Evolutionary conservation across 2,113 vertebrate species (phyloP).

Genomic region (Fulica atra): DNA sequence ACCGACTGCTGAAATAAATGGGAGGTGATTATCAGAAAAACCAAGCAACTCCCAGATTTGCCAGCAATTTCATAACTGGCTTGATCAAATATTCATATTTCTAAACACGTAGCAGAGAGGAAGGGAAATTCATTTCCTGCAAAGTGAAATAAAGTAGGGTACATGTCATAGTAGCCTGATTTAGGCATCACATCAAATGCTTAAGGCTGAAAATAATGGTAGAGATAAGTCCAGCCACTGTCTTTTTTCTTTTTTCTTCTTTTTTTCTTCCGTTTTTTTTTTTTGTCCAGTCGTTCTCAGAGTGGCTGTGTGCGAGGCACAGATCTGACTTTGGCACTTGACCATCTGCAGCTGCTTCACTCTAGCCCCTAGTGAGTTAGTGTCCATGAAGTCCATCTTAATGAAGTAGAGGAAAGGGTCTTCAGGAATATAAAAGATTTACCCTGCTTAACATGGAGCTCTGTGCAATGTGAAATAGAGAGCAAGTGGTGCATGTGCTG

Average conservation of each 20-base stretch:
- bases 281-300: background rate
- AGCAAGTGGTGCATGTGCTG: background rate
- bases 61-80: background rate
- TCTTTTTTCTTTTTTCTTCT: background rate
- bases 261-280: too few relatives aligned
- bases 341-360: slow-evolving; percentile 53
- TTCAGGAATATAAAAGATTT: slow-evolving; percentile 55
- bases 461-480: slow-evolving; percentile 12
- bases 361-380: slow-evolving; percentile 29
- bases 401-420: slow-evolving; percentile 45
- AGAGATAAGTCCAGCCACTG: background rate
- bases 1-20: background rate
- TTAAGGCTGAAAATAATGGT: background rate
- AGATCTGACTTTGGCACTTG: slow-evolving; percentile 35
- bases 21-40: background rate
- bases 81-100: background rate
- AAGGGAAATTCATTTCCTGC: background rate
- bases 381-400: slow-evolving; percentile 56
- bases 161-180: background rate
- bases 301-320: background rate
- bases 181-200: background rate
- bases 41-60: background rate
- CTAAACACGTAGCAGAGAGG: background rate
- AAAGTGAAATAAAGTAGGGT: background rate
- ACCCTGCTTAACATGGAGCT: slow-evolving; percentile 12